Evolutionary conservation across 2,888 invertebrate genomes (phyloP), one percentile per base, ranked within the genome.

Genomic region (Anthrax anthrax): DNA sequence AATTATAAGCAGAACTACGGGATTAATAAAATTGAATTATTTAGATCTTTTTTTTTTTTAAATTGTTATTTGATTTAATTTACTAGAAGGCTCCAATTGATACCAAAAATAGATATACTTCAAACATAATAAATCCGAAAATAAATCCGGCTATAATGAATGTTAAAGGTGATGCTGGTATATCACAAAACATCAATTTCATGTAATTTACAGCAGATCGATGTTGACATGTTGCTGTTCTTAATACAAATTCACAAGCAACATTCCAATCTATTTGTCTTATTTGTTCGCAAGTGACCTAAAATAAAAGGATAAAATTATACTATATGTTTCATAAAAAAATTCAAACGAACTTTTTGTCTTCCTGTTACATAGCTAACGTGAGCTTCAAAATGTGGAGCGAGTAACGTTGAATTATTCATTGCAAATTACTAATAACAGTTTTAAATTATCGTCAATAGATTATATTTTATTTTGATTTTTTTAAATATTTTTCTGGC

Each of bases 211-310:
- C 12, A 1, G 3, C 12, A 12, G 29, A 32, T 32, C 12, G 8
- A 12, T 12, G 29, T 32, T 12, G 9, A 12, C 29, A 32, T 32
- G 29, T 32, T 32, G 3, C 12, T 12, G 29, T 32, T 12, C 12
- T 32, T 32, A 12, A 9, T 32, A 32, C 12, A 32, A 32, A 32
- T 12, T 32, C 29, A 12, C 29, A 32, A 2, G 12, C 29, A 32
- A 32, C 29, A 12, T 32, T 12, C 29, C 29, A 32, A 32, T 32
- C 29, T 3, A 32, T 32, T 12, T 32, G 8, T 12, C 12, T 32
- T 3, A 32, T 32, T 12, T 12, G 8, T 1, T 32, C 13, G 12
- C 62, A 42, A 10, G n/a, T 14, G 13, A 54, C 9, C 29, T 32
- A 12, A 9, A 12, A 32, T 27, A 8, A 2, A 27, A 9, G 9